Base-by-base conservation (phyloP, 2,113 vertebrate species). In the Zingel zingel region DNA sequence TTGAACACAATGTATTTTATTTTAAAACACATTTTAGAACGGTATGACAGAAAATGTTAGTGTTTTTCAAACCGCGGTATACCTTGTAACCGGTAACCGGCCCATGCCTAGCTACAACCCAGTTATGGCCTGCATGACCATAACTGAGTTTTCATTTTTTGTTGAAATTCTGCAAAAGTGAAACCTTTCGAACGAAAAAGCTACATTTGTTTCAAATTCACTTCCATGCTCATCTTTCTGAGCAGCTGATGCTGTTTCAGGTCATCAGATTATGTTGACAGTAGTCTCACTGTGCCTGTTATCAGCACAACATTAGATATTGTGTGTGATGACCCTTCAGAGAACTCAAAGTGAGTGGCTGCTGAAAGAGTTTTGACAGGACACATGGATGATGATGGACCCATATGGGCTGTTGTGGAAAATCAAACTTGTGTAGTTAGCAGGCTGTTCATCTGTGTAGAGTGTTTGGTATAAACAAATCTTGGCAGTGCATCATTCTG, bases 391-490 rank as follows among this genome's bases (percentile, higher is more conserved):
- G 10, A 56, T 39, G 59, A 43, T 43, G 65, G n/a, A n/a, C 70
- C 57, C 69, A 53, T 77, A 25, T 73, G 67, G 63, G 43, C 59
- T 72, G 66, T 64, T 64, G 70, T 63, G 68, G 56, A 70, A 51
- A 51, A 59, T 47, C 45, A 47, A 47, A 74, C 21, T 1, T 70
- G 39, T 67, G 73, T 66, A 7, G 59, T 43, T 47, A 47, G 23
- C 74, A 71, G 45, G 71, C 47, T 76, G 80, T 18, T 19, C 45
- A 21, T 61, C 23, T 81, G 62, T 56, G 65, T 65, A 27, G 57
- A 45, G 36, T 65, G 36, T 65, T 30, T 54, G 50, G 1, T 69
- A 59, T 59, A 59, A 84, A 84, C 64, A 70, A 14, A 65, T 74
- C 36, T 14, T 62, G 58, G 43, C 66, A 13, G 65, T 72, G n/a